These are phyloP conservation scores for Auanema freiburgensis DNA, from an alignment of 2,888 invertebrate species.

Conservation along the genomic window DNA sequence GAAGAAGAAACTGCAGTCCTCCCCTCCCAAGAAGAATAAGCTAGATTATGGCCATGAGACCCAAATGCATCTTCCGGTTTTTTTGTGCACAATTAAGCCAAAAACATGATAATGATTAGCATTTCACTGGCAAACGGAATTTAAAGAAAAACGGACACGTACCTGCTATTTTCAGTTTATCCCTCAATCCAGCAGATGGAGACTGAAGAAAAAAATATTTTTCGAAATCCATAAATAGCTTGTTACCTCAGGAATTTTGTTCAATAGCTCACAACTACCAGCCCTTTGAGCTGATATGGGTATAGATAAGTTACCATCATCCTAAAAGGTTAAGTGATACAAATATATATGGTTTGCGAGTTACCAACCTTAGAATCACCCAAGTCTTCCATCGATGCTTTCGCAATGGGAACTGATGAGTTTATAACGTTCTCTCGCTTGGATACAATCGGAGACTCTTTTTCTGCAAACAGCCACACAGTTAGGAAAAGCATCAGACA, in stretches of 20 bases:
- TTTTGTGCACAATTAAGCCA: not conserved
- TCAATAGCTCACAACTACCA: slow-evolving; percentile 16
- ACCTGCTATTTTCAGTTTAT: slow-evolving; percentile 16
- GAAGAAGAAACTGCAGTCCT: not conserved
- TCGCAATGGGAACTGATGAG: not conserved
- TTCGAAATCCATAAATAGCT: not conserved
- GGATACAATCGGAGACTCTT: slow-evolving; percentile 5
- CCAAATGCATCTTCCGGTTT: not conserved
- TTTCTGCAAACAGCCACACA: not conserved
- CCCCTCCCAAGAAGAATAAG: not conserved
- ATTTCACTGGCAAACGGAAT: too few relatives aligned
- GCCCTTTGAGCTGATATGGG: slow-evolving; percentile 1
- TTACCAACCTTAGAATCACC: not conserved
- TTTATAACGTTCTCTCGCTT: not conserved
- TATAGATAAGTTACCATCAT: too few relatives aligned
- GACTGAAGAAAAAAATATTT: slow-evolving; percentile 1
- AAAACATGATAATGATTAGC: not conserved
- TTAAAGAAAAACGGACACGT: slow-evolving; percentile 4
- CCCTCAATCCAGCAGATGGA: not conserved
- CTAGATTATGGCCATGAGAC: not conserved
- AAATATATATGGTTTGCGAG: too few relatives aligned
- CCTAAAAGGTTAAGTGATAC: too few relatives aligned
- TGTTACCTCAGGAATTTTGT: slow-evolving; percentile 3
- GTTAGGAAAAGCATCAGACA: not conserved
- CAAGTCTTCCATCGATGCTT: not conserved